phyloP scores from a whole-genome alignment of 2,113 vertebrate species.

The Siniperca chuatsi region DNA sequence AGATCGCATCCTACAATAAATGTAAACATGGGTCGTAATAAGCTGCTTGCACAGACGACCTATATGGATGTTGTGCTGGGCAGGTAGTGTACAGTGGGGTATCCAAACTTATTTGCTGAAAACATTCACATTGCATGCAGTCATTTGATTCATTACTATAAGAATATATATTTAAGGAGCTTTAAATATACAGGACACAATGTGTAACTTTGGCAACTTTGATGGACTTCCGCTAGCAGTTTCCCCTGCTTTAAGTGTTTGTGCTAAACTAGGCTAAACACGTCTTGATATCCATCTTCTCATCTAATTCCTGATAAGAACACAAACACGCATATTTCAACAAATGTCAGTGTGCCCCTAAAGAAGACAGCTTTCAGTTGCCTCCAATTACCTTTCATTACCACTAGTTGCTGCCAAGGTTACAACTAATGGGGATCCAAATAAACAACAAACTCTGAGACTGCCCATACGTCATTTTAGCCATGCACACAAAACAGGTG shows the following conservation, averaged over 20 bases:
- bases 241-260: background rate
- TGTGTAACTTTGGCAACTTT: background rate
- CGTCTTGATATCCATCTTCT: background rate
- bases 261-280: background rate
- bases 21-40: no score
- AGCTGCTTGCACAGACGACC: no score
- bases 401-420: background rate
- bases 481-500: background rate
- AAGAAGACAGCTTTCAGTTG: background rate
- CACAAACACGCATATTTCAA: background rate
- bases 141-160: background rate
- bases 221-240: background rate
- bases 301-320: background rate
- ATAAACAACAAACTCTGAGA: background rate
- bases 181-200: no score
- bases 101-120: background rate
- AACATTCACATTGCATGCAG: background rate
- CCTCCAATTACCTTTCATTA: slow-evolving; percentile 7
- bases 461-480: background rate
- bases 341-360: background rate
- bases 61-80: background rate
- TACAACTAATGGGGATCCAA: background rate
- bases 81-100: background rate
- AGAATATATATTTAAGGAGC: no score
- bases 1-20: no score